phyloP scores from a whole-genome alignment of 2,113 vertebrate species.

The human region GRCh38 chr1:68702001-68702500 shows the following conservation, averaged over 20 bases:
- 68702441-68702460: neutral
- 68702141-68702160: neutral
- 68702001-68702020: neutral
- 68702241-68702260: conserved; percentile 13
- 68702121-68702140: neutral
- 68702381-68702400: neutral
- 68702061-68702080: neutral
- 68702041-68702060: neutral
- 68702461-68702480: neutral
- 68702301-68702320: neutral
- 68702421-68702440: neutral
- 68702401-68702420: neutral
- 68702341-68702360: neutral
- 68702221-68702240: neutral
- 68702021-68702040: neutral
- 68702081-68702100: neutral
- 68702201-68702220: neutral
- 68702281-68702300: neutral
- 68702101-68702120: neutral
- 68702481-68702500: neutral
- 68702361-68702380: neutral
- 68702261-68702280: neutral
- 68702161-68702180: neutral
- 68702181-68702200: neutral
- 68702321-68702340: neutral